A percentile compares a stretch with the other conserved stretches of the same genome.
phyloP scores from a whole-genome alignment of 1,140 invertebrate species.

The Cyclargus thomasi region DNA sequence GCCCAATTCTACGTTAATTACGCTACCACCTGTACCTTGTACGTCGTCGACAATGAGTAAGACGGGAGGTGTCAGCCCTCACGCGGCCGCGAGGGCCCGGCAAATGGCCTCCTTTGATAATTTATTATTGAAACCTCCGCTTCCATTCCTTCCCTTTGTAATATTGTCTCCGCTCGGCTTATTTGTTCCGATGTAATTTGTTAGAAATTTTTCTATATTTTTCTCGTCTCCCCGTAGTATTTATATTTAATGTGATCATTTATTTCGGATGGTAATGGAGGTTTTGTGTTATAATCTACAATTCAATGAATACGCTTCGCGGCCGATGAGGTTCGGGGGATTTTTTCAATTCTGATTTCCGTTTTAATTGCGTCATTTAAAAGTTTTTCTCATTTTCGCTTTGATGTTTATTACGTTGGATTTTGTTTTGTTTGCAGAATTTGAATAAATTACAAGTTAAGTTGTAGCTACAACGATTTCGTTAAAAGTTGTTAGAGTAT shows the following conservation, averaged over 20 bases:
- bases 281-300: conserved; percentile 14
- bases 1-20: background rate
- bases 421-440: background rate
- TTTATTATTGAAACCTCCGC: conserved; percentile 67
- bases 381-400: background rate
- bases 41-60: conserved; percentile 44
- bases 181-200: conserved; percentile 59
- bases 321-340: background rate
- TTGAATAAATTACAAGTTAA: no score
- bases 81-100: conserved; percentile 35
- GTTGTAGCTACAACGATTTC: no score
- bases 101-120: conserved; percentile 54
- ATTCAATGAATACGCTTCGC: conserved; percentile 1
- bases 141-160: conserved; percentile 61
- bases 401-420: background rate
- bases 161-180: conserved; percentile 60
- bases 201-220: conserved; percentile 45
- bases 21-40: conserved; percentile 29
- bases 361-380: background rate
- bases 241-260: conserved; percentile 26
- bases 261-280: conserved; percentile 31
- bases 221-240: conserved; percentile 22
- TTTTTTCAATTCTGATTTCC: background rate
- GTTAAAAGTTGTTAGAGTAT: no score
- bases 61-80: conserved; percentile 52